A percentile compares a stretch with the other conserved stretches of the same genome.
These are phyloP conservation scores for Eupithecia dodoneata DNA, from an alignment of 2,888 invertebrate genomes.

Conservation along the genomic window DNA sequence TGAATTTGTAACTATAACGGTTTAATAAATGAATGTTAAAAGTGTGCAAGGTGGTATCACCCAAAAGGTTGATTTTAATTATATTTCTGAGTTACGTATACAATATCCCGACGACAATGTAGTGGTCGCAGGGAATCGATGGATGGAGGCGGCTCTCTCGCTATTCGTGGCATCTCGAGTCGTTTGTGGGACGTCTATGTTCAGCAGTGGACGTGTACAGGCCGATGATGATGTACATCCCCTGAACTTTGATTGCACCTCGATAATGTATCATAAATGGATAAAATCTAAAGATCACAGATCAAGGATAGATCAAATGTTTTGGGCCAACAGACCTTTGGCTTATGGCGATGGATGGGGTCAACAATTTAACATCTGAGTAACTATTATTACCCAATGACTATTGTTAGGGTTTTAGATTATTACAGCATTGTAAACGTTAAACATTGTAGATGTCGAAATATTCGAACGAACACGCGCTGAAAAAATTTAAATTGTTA, in stretches of 20 bases:
- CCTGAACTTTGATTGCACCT: not conserved
- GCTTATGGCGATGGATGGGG: not conserved
- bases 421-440: not conserved
- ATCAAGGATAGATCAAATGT: not conserved
- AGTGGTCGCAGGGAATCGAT: no score
- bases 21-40: no score
- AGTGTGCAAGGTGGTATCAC: not conserved
- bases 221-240: not conserved
- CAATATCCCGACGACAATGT: no score
- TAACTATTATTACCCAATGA: slow-evolving; percentile 3
- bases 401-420: slow-evolving; percentile 7
- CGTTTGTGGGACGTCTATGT: no score
- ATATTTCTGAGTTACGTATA: not conserved
- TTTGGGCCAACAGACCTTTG: slow-evolving; percentile 2
- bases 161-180: no score
- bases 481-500: slow-evolving; percentile 21
- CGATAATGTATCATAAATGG: not conserved
- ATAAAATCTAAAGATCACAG: not conserved
- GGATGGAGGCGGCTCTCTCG: no score
- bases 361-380: not conserved
- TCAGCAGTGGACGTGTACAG: no score
- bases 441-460: slow-evolving; percentile 2
- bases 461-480: slow-evolving; percentile 9
- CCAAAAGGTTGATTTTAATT: not conserved
- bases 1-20: no score